Conservation (phyloP, 2,888 invertebrate species). For the Parelbella ahira region DNA sequence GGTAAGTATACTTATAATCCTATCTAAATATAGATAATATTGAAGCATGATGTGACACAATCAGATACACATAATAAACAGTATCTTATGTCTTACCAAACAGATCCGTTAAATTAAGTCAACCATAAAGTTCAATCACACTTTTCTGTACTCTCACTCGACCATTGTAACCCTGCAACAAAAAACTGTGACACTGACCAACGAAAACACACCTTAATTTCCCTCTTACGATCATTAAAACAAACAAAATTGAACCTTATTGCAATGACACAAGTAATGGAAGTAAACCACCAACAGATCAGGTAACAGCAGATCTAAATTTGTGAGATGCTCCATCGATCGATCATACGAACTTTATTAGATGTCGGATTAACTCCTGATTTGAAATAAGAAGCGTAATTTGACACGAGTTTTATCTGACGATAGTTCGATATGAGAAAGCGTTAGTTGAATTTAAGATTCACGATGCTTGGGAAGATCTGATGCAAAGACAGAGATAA, state of each 20-base stretch:
- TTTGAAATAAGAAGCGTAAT: constrained; percentile 51
- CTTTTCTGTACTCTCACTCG: constrained; percentile 37
- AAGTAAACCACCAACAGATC: constrained; percentile 8
- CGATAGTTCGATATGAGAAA: constrained; percentile 29
- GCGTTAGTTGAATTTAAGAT: constrained; percentile 21
- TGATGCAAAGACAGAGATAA: constrained; percentile 1
- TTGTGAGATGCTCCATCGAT: constrained; percentile 43
- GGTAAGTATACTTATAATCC: constrained; percentile 9
- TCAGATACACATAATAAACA: constrained; percentile 21
- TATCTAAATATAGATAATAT: neutral
- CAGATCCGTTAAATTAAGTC: constrained; percentile 44
- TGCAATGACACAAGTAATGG: constrained; percentile 26
- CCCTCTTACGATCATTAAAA: constrained; percentile 11
- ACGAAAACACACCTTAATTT: constrained; percentile 34
- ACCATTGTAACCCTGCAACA: constrained; percentile 49
- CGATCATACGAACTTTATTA: constrained; percentile 63
- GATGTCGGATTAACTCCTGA: constrained; percentile 64
- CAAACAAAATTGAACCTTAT: constrained; percentile 36
- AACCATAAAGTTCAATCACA: constrained; percentile 63
- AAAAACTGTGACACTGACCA: constrained; percentile 47
- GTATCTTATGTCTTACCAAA: constrained; percentile 25
- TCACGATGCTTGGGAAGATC: constrained; percentile 21
- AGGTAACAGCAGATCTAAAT: constrained; percentile 22
- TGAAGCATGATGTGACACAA: constrained; percentile 12
- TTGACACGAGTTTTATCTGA: constrained; percentile 49